Evolutionary conservation across 2,888 invertebrate genomes (phyloP).

Genomic region (Athripsodes cinereus): DNA sequence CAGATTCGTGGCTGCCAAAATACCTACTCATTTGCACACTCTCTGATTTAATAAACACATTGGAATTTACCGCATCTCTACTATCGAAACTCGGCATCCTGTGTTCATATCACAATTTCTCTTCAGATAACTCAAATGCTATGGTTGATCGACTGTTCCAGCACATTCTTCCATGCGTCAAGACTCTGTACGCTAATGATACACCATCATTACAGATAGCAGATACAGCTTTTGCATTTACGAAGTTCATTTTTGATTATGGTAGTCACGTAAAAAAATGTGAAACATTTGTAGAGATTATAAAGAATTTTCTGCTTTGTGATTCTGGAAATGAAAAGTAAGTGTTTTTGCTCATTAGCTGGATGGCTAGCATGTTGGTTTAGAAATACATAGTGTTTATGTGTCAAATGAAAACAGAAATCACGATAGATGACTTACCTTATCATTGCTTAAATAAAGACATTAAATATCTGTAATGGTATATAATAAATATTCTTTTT

Average conservation of each 20-base stretch:
- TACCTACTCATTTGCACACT: slow-evolving; percentile 29
- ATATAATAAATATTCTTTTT: too few species aligned
- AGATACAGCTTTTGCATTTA: slow-evolving; percentile 29
- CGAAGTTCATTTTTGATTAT: slow-evolving; percentile 28
- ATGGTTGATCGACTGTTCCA: slow-evolving; percentile 29
- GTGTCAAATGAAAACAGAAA: too few species aligned
- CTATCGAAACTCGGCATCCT: slow-evolving; percentile 26
- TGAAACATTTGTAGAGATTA: slow-evolving; percentile 24
- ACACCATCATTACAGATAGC: slow-evolving; percentile 27
- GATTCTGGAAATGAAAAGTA: slow-evolving; percentile 28
- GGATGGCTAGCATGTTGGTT: too few species aligned
- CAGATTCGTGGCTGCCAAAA: slow-evolving; percentile 31
- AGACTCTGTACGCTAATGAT: slow-evolving; percentile 21
- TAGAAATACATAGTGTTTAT: too few species aligned
- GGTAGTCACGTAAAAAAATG: slow-evolving; percentile 18
- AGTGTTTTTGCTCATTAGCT: neutral
- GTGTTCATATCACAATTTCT: slow-evolving; percentile 18
- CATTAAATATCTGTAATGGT: too few species aligned
- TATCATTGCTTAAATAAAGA: too few species aligned
- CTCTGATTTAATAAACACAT: slow-evolving; percentile 28
- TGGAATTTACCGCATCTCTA: slow-evolving; percentile 28
- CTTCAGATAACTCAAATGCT: slow-evolving; percentile 11
- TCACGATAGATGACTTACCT: too few species aligned
- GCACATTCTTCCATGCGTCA: slow-evolving; percentile 29
- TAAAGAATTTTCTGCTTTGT: slow-evolving; percentile 27